These are phyloP conservation scores for Lycodopsis pacificus DNA, from an alignment of 2,797 vertebrate species.

Conservation along the genomic window DNA sequence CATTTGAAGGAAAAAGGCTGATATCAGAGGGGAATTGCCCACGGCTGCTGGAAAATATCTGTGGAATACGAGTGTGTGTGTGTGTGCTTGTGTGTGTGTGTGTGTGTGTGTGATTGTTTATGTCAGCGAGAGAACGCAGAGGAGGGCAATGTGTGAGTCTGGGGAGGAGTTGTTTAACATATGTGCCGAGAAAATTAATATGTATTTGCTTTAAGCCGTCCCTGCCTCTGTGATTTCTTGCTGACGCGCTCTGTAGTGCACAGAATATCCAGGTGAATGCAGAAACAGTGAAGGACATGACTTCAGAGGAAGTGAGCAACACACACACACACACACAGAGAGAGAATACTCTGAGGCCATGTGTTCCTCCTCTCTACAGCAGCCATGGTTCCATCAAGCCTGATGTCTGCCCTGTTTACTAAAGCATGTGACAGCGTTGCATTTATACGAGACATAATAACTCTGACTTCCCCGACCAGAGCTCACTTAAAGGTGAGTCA, in stretches of 20 bases:
- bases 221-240: constrained; percentile 70
- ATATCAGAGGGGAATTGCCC: constrained; percentile 41
- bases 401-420: constrained; percentile 65
- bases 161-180: constrained; percentile 54
- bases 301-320: constrained; percentile 54
- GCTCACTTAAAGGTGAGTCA: constrained; percentile 35
- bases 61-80: constrained; percentile 20
- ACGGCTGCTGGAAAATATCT: constrained; percentile 37
- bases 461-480: constrained; percentile 38
- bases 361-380: constrained; percentile 62
- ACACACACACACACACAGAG: constrained; percentile 29
- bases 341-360: constrained; percentile 55
- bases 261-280: constrained; percentile 72
- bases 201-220: constrained; percentile 74
- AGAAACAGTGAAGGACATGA: constrained; percentile 74
- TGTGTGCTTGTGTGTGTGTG: not conserved
- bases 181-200: constrained; percentile 70
- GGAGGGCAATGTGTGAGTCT: constrained; percentile 34
- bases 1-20: constrained; percentile 54
- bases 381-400: constrained; percentile 44
- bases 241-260: constrained; percentile 63
- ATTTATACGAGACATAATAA: constrained; percentile 56
- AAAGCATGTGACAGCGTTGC: constrained; percentile 53
- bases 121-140: constrained; percentile 21
- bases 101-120: constrained; percentile 14